Percentiles rank a stretch among this genome's conserved stretches.
These are phyloP conservation scores for Hanleya hanleyi DNA, from an alignment of 2,888 invertebrate genomes.

Conservation along the genomic window DNA sequence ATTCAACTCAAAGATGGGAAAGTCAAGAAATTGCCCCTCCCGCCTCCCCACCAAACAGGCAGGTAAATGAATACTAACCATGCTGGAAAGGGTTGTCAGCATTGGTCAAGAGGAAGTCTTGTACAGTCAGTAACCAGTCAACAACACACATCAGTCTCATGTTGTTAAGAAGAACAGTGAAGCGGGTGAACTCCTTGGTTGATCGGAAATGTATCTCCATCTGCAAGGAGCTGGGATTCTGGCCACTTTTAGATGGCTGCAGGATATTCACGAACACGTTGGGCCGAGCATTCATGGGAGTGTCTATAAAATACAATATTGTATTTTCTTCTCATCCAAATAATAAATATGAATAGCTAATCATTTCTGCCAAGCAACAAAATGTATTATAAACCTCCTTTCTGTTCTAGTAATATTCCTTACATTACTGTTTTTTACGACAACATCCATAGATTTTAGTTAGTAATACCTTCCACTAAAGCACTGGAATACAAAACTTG, in stretches of 20 bases:
- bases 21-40: too few species aligned
- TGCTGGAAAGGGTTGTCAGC: conserved; percentile 65
- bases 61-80: conserved; percentile 42
- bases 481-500: too few species aligned
- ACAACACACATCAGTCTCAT: conserved; percentile 95
- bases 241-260: conserved; percentile 74
- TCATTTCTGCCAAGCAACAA: too few species aligned
- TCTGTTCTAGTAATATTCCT: too few species aligned
- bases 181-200: conserved; percentile 81
- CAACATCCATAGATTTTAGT: too few species aligned
- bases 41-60: too few species aligned
- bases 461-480: too few species aligned
- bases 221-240: conserved; percentile 68
- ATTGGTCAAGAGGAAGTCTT: conserved; percentile 82
- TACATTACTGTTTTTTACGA: too few species aligned
- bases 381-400: too few species aligned
- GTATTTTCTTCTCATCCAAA: too few species aligned
- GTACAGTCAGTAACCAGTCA: conserved; percentile 92
- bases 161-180: conserved; percentile 92
- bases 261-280: conserved; percentile 93
- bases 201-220: conserved; percentile 77
- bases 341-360: too few species aligned
- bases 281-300: conserved; percentile 82
- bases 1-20: too few species aligned
- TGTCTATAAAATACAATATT: conserved; percentile 70